Percentiles rank a stretch among this genome's conserved stretches.
These are phyloP conservation scores for Siniperca knerii DNA, from an alignment of 2,113 vertebrate species.

Conservation along the genomic window DNA sequence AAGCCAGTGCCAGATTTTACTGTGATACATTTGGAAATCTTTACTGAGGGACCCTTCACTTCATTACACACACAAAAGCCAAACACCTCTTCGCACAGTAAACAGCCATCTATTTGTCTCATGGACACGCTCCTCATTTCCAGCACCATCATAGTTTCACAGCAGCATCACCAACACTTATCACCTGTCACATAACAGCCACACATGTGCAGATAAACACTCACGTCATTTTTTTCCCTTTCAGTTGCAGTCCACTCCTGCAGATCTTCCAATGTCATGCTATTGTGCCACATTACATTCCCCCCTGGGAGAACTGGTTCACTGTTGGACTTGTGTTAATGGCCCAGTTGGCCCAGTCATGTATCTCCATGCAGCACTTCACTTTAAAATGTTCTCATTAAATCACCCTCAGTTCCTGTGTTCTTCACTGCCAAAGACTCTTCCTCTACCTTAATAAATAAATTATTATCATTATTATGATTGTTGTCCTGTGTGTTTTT, in stretches of 20 bases:
- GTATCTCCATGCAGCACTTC: constrained; percentile 63
- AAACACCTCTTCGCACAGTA: constrained; percentile 19
- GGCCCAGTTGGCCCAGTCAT: not conserved
- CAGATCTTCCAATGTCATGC: not conserved
- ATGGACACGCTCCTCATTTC: constrained; percentile 2
- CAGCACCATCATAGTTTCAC: constrained; percentile 6
- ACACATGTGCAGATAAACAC: constrained; percentile 12
- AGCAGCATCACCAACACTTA: constrained; percentile 4
- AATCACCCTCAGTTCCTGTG: constrained; percentile 42
- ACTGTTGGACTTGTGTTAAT: not conserved
- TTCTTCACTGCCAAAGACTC: constrained; percentile 84
- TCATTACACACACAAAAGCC: constrained; percentile 9
- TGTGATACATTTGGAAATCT: constrained; percentile 52
- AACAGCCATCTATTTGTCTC: constrained; percentile 18
- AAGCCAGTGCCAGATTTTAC: constrained; percentile 53
- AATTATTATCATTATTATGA: constrained; percentile 80
- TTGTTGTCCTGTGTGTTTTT: constrained; percentile 11
- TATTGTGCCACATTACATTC: not conserved
- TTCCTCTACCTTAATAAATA: constrained; percentile 80
- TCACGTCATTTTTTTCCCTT: not conserved
- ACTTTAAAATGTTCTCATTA: constrained; percentile 59
- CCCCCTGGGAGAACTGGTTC: constrained; percentile 8
- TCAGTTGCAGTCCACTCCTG: not conserved
- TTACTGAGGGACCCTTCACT: constrained; percentile 30
- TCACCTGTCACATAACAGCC: constrained; percentile 23